A percentile compares a stretch with the other conserved stretches of the same genome.
Conservation (phyloP, 2,797 vertebrate species). For the Hybognathus amarus region DNA sequence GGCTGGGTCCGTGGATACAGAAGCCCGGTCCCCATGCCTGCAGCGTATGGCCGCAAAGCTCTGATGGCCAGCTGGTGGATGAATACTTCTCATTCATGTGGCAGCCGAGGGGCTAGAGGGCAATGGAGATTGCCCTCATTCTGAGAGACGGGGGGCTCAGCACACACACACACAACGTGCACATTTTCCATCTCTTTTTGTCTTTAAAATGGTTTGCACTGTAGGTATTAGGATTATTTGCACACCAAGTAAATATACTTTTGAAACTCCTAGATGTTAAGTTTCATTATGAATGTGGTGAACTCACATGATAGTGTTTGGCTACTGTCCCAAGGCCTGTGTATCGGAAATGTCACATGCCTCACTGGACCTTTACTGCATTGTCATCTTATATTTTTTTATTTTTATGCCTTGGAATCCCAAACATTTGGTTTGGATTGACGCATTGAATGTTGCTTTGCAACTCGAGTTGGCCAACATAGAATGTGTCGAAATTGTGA, state of each 20-base stretch:
- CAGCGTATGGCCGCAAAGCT: conserved; percentile 52
- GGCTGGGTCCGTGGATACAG: conserved; percentile 25
- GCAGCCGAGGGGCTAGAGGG: conserved; percentile 62
- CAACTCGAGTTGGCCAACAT: not conserved
- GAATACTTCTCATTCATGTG: conserved; percentile 75
- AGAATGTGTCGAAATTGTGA: not conserved
- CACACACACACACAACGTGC: conserved; percentile 24
- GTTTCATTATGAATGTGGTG: conserved; percentile 31
- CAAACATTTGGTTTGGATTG: not conserved
- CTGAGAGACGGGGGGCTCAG: conserved; percentile 59
- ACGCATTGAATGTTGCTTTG: not conserved
- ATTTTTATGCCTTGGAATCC: not conserved
- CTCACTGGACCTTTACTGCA: not conserved
- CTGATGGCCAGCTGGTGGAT: conserved; percentile 65
- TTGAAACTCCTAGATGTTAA: conserved; percentile 23
- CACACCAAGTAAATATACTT: not conserved
- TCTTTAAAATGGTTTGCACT: not conserved
- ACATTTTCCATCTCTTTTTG: not conserved
- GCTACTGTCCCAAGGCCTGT: not conserved
- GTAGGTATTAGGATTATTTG: not conserved
- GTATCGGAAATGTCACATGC: not conserved
- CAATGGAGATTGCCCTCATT: conserved; percentile 67
- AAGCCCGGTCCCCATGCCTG: conserved; percentile 43
- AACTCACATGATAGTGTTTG: not conserved
- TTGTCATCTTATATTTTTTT: not conserved